Conservation (phyloP, 2,113 vertebrate genomes). For the Toxotes chatareus region DNA sequence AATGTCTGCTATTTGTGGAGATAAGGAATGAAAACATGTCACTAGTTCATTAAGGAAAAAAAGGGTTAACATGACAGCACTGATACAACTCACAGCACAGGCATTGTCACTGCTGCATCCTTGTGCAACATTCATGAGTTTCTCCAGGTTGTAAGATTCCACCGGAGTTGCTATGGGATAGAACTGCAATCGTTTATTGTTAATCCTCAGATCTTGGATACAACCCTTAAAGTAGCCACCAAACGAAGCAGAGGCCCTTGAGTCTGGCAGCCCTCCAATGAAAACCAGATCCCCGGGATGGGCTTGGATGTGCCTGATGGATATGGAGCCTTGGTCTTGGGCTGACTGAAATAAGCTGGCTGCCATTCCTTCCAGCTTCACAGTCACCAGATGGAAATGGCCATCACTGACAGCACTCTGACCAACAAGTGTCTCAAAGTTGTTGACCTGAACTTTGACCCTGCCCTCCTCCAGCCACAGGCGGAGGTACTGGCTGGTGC, state of each 20-base stretch:
- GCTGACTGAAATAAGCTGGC: constrained; percentile 84
- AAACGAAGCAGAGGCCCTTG: constrained; percentile 76
- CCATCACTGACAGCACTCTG: constrained; percentile 82
- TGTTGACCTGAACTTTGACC: constrained; percentile 81
- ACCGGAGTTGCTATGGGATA: constrained; percentile 79
- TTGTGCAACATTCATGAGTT: constrained; percentile 82
- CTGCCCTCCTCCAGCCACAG: constrained; percentile 87
- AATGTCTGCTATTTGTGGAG: neutral
- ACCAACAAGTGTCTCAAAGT: constrained; percentile 81
- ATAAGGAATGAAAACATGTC: neutral
- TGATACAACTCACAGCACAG: constrained; percentile 86
- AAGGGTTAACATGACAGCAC: accelerated
- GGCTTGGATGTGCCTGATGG: constrained; percentile 73
- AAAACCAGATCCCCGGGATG: constrained; percentile 82
- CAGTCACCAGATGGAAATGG: constrained; percentile 87
- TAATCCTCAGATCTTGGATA: constrained; percentile 91
- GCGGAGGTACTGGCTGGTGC: constrained; percentile 79
- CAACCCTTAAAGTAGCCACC: constrained; percentile 93
- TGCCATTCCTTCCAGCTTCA: constrained; percentile 82
- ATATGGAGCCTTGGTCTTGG: constrained; percentile 82
- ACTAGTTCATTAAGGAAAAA: neutral
- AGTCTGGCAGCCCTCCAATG: constrained; percentile 89
- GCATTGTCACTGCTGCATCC: constrained; percentile 88
- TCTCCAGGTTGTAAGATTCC: constrained; percentile 64
- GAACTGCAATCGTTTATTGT: constrained; percentile 88